A percentile compares a stretch with the other conserved stretches of the same genome.
Evolutionary conservation across 2,888 invertebrate species (phyloP).

Genomic region (Mermis nigrescens): DNA sequence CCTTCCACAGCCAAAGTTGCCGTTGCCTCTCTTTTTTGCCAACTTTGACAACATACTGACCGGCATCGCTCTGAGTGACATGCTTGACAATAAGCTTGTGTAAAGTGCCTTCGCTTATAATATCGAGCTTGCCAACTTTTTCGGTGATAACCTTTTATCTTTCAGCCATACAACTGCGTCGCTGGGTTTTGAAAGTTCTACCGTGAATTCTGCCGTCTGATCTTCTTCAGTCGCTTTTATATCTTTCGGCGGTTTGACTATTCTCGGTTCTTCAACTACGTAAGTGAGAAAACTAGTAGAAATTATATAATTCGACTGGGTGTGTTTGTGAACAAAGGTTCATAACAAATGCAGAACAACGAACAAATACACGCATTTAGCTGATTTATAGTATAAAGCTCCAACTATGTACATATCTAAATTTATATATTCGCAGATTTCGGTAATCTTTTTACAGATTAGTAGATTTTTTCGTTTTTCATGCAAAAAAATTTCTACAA

Average conservation of each 20-base stretch:
- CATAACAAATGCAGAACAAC: too few species aligned
- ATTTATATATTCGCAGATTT: too few species aligned
- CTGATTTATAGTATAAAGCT: too few species aligned
- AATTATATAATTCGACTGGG: too few species aligned
- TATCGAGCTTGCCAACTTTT: conserved; percentile 66
- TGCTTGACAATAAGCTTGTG: conserved; percentile 47
- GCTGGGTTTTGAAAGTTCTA: conserved; percentile 42
- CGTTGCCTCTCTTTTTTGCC: neutral
- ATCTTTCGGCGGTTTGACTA: conserved; percentile 54
- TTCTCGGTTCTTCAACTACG: conserved; percentile 57
- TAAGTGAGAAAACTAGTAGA: too few species aligned
- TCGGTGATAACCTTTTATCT: conserved; percentile 43
- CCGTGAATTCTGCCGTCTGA: conserved; percentile 50
- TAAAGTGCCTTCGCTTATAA: conserved; percentile 58
- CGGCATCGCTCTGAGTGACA: conserved; percentile 22
- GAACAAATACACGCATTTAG: too few species aligned
- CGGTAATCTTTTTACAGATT: too few species aligned
- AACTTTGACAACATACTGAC: conserved; percentile 12
- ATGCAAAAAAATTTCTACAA: too few species aligned
- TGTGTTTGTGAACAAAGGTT: too few species aligned
- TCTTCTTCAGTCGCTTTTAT: conserved; percentile 49
- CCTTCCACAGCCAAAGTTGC: conserved; percentile 4
- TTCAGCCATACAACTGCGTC: neutral
- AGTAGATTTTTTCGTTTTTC: too few species aligned
- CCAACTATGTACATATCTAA: too few species aligned